A percentile compares a stretch with the other conserved stretches of the same genome.
Conservation (phyloP, 1,140 invertebrate genomes). For the Macrocentrus cingulum region DNA sequence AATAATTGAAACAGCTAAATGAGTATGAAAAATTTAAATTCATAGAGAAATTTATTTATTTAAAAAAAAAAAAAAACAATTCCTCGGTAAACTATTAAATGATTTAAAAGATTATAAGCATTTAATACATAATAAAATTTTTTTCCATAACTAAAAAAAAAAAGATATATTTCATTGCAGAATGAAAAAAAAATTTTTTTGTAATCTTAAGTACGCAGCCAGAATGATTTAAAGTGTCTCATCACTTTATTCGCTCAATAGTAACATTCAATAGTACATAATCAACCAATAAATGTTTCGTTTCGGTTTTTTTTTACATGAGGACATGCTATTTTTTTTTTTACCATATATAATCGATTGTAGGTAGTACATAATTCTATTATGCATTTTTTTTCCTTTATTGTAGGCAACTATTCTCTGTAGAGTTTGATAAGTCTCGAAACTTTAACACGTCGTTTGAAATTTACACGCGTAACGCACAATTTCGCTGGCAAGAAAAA, state of each 20-base stretch:
- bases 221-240: constrained; percentile 50
- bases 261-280: constrained; percentile 60
- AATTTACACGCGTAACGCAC: constrained; percentile 47
- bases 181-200: no score
- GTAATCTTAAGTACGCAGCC: constrained; percentile 37
- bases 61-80: no score
- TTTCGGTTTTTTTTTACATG: constrained; percentile 52
- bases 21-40: no score
- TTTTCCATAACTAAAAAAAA: no score
- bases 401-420: constrained; percentile 57
- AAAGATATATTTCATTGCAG: no score
- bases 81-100: no score
- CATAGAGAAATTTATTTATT: no score
- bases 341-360: constrained; percentile 55
- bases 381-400: constrained; percentile 48
- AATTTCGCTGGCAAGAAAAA: constrained; percentile 19
- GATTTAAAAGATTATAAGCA: no score
- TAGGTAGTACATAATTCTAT: constrained; percentile 51
- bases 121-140: no score
- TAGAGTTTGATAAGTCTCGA: constrained; percentile 57
- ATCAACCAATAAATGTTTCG: constrained; percentile 51
- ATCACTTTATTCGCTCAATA: constrained; percentile 59
- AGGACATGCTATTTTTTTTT: constrained; percentile 52
- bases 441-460: constrained; percentile 52
- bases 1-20: no score